phyloP scores from a whole-genome alignment of 2,113 vertebrate species.

The Sturnus vulgaris region DNA sequence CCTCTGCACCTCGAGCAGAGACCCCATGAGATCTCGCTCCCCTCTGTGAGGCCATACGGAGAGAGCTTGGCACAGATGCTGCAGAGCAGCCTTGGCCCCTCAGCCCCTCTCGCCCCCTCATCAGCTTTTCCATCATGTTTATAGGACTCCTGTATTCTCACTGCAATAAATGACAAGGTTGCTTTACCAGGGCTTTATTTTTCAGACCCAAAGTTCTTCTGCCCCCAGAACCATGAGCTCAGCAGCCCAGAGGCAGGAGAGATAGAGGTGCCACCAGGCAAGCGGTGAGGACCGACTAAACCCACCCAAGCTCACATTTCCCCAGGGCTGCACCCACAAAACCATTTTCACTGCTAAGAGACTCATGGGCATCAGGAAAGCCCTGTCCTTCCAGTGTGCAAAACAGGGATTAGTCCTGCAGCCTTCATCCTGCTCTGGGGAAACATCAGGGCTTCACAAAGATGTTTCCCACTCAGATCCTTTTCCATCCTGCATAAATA shows the following conservation, averaged over 20 bases:
- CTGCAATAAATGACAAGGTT: not conserved
- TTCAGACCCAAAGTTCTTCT: not conserved
- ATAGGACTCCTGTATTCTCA: not conserved
- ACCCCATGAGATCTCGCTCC: not conserved
- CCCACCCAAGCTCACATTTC: accelerated
- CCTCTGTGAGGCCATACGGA: accelerated
- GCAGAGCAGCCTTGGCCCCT: not conserved
- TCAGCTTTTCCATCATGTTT: not conserved
- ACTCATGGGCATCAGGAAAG: accelerated
- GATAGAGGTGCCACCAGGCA: accelerated
- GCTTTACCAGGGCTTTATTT: not conserved
- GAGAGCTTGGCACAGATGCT: not conserved
- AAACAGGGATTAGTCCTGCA: not conserved
- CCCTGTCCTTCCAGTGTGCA: not conserved
- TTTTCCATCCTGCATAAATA: not conserved
- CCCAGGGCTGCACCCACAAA: not conserved
- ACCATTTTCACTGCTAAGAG: not conserved
- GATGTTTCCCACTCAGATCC: not conserved
- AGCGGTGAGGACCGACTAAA: not conserved
- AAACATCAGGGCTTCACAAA: not conserved
- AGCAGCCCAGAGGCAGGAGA: not conserved
- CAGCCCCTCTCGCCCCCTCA: accelerated
- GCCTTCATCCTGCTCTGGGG: not conserved
- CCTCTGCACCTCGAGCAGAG: not conserved
- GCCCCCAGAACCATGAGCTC: not conserved